phyloP scores from a whole-genome alignment of 1,140 invertebrate species.

The Arion vulgaris region DNA sequence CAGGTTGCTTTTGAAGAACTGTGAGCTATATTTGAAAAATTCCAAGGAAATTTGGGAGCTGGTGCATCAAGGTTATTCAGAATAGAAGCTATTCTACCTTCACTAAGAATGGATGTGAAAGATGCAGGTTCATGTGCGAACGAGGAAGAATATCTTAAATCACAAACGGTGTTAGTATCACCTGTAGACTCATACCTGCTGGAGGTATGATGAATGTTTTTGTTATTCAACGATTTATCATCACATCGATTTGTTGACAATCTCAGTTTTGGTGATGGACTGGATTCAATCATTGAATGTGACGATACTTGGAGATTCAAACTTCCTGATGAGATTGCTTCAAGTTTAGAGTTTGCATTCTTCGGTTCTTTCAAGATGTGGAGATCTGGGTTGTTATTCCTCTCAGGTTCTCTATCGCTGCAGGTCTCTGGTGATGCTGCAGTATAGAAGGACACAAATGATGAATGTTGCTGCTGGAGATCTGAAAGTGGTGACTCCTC shows the following conservation, averaged over 20 bases:
- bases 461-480: background rate
- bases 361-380: background rate
- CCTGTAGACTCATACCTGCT: background rate
- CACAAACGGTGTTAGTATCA: background rate
- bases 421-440: background rate
- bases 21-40: background rate
- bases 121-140: background rate
- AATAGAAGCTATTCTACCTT: constrained; percentile 1
- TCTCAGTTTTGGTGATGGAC: background rate
- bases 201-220: background rate
- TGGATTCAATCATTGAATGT: background rate
- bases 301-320: background rate
- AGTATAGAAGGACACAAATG: background rate
- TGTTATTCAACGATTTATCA: background rate
- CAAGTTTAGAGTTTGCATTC: background rate
- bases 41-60: background rate
- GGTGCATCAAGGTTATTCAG: background rate
- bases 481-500: background rate
- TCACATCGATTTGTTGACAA: too few species aligned
- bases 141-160: background rate
- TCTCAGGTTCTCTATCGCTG: background rate
- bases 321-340: background rate
- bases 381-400: background rate
- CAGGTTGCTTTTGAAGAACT: background rate
- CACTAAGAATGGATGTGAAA: background rate